Conservation (phyloP, 2,888 invertebrate genomes). For the Drosophila fungiperda region DNA sequence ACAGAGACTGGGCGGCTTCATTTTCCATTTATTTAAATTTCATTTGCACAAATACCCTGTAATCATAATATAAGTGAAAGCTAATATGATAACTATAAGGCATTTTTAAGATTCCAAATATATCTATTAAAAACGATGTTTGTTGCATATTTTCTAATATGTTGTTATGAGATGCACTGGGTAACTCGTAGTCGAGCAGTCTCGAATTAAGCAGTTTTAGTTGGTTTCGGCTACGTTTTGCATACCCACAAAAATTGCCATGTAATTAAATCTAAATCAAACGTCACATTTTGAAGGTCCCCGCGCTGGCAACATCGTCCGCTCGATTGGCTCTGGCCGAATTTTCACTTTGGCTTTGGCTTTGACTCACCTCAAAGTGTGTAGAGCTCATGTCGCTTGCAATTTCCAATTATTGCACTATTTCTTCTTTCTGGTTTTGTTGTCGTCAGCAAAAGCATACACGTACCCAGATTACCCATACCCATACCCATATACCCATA, state of each 20-base stretch:
- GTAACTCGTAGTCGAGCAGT: constrained; percentile 4
- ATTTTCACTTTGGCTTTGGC: constrained; percentile 56
- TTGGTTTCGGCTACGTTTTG: constrained; percentile 45
- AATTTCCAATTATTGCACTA: constrained; percentile 51
- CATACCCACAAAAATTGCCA: constrained; percentile 56
- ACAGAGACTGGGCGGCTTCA: neutral
- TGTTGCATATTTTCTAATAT: neutral
- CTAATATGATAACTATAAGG: neutral
- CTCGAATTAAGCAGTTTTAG: neutral
- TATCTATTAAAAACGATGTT: neutral
- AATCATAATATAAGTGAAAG: neutral
- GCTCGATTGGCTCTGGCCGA: constrained; percentile 75
- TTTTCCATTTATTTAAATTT: constrained; percentile 64
- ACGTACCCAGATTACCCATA: constrained; percentile 14
- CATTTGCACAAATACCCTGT: constrained; percentile 30
- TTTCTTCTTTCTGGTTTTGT: constrained; percentile 37
- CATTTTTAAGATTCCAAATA: neutral
- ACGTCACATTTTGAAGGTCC: constrained; percentile 79
- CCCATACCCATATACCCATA: constrained; percentile 9
- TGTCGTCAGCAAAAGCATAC: constrained; percentile 37
- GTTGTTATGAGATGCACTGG: neutral
- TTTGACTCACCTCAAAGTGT: constrained; percentile 63
- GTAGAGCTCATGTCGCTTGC: constrained; percentile 48
- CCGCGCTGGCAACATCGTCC: constrained; percentile 45
- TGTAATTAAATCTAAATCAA: constrained; percentile 82